Conservation (phyloP, 1,140 invertebrate species). For the Drosophila tani region DNA sequence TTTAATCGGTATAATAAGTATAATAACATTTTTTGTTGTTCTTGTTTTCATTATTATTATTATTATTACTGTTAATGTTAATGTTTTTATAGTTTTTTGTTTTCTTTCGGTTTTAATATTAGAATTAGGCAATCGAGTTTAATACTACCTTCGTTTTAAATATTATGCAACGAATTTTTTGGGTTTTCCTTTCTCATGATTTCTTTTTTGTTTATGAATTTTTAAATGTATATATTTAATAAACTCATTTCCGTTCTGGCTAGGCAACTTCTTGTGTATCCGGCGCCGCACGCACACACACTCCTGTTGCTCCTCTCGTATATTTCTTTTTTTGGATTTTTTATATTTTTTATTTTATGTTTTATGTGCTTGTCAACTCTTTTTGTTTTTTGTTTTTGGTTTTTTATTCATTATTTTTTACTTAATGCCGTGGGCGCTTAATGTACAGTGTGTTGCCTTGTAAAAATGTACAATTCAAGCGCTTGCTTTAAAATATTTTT, state of each 20-base stretch:
- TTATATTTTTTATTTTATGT: slow-evolving; percentile 39
- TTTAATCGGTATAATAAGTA: slow-evolving; percentile 85
- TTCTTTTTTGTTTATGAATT: slow-evolving; percentile 68
- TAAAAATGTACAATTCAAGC: slow-evolving; percentile 82
- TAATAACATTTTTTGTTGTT: slow-evolving; percentile 84
- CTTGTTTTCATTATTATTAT: slow-evolving; percentile 74
- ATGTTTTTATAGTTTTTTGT: slow-evolving; percentile 74
- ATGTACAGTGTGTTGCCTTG: slow-evolving; percentile 78
- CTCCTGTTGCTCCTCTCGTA: slow-evolving; percentile 57
- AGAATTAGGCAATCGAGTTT: slow-evolving; percentile 85
- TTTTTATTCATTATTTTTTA: slow-evolving; percentile 46
- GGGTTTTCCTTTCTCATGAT: slow-evolving; percentile 57
- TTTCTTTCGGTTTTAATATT: slow-evolving; percentile 77
- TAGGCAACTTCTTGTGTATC: slow-evolving; percentile 67
- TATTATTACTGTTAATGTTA: slow-evolving; percentile 79
- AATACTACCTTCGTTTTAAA: slow-evolving; percentile 84
- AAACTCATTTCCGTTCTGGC: slow-evolving; percentile 81
- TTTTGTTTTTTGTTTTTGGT: slow-evolving; percentile 49
- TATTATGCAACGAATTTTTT: slow-evolving; percentile 82
- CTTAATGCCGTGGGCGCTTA: slow-evolving; percentile 79
- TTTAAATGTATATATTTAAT: slow-evolving; percentile 81
- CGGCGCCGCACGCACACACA: slow-evolving; percentile 45
- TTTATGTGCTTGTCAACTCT: slow-evolving; percentile 74
- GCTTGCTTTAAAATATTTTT: slow-evolving; percentile 80
- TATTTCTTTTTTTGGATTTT: slow-evolving; percentile 55